Evolutionary conservation across 2,888 invertebrate species (phyloP).

Genomic region (Diogma glabrata): DNA sequence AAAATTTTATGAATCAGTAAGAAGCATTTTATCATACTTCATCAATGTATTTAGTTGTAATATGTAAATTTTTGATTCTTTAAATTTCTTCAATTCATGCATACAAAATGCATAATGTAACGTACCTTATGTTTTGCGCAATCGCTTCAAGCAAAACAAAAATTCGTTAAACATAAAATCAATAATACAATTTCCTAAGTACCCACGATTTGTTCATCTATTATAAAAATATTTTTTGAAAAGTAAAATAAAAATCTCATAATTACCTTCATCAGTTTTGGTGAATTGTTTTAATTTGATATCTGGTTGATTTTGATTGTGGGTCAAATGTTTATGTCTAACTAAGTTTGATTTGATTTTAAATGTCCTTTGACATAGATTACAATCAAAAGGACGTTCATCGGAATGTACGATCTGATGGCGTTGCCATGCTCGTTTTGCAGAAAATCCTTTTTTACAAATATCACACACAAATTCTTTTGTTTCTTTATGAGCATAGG

Average conservation of each 20-base stretch:
- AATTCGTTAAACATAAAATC: no score
- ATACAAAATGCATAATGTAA: no score
- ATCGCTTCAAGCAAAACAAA: no score
- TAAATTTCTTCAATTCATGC: no score
- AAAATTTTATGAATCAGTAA: no score
- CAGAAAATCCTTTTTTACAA: conserved; percentile 34
- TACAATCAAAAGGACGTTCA: conserved; percentile 35
- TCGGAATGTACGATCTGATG: conserved; percentile 37
- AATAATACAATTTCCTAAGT: no score
- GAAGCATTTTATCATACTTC: no score
- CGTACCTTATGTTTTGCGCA: no score
- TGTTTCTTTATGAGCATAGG: conserved; percentile 34
- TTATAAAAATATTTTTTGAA: not conserved
- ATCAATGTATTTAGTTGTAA: no score
- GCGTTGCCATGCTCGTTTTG: conserved; percentile 32
- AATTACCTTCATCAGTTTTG: conserved; percentile 35
- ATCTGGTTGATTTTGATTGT: conserved; percentile 32
- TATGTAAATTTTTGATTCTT: no score
- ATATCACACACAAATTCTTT: conserved; percentile 34
- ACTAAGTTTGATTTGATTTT: conserved; percentile 37
- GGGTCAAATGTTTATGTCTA: conserved; percentile 35
- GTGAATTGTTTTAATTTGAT: conserved; percentile 33
- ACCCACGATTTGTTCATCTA: no score
- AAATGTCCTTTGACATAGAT: conserved; percentile 33
- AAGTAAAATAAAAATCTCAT: no score